A percentile compares a stretch with the other conserved stretches of the same genome.
phyloP scores from a whole-genome alignment of 2,113 vertebrate genomes.

The Genyomyrus donnyi region DNA sequence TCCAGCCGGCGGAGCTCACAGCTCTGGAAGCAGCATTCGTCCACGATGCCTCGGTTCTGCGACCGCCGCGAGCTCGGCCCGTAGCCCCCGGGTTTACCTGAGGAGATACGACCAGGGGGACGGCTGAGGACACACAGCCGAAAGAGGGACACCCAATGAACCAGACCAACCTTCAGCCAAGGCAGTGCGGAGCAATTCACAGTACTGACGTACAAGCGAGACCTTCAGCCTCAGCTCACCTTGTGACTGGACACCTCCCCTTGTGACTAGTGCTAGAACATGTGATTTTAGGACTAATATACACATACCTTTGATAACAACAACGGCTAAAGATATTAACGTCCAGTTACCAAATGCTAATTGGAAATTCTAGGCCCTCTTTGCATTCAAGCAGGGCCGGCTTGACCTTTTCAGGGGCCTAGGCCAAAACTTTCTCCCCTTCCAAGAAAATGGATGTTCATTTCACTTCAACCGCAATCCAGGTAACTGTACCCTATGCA shows the following conservation, averaged over 20 bases:
- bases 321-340: neutral
- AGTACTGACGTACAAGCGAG: neutral
- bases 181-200: neutral
- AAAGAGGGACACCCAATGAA: neutral
- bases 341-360: neutral
- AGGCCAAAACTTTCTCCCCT: neutral
- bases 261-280: neutral
- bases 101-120: constrained; percentile 4
- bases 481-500: neutral
- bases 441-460: neutral
- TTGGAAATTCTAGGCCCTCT: neutral
- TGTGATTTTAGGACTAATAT: neutral
- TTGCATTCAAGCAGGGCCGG: neutral
- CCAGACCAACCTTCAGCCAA: neutral
- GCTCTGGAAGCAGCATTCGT: constrained; percentile 98
- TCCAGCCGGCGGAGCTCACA: constrained; percentile 92
- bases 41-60: constrained; percentile 87
- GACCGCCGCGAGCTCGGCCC: constrained; percentile 79
- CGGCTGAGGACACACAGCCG: neutral
- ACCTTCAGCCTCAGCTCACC: neutral
- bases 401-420: neutral
- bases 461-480: neutral
- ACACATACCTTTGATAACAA: neutral
- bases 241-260: neutral
- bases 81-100: constrained; percentile 92